phyloP scores from a whole-genome alignment of 2,888 invertebrate genomes.

The Isoperla grammatica region DNA sequence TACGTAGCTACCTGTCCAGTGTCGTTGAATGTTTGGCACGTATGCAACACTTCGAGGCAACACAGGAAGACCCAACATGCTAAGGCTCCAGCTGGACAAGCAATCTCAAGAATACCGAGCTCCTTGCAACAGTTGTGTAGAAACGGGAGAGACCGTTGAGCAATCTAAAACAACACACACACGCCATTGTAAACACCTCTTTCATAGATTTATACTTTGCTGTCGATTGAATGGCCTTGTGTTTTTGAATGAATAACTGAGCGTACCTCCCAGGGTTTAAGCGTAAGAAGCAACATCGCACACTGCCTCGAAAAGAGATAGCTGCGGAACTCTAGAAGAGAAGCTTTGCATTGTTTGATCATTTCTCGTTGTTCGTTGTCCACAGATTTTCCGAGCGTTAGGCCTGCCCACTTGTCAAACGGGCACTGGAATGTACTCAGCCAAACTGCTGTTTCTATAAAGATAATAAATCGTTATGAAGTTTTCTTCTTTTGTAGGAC shows the following conservation, averaged over 20 bases:
- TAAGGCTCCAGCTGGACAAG: slow-evolving; percentile 73
- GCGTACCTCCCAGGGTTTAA: slow-evolving; percentile 75
- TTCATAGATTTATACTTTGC: background rate
- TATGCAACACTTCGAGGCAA: slow-evolving; percentile 79
- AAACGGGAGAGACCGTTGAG: slow-evolving; percentile 81
- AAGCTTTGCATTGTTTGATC: slow-evolving; percentile 52
- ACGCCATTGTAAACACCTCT: background rate
- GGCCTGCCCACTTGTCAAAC: slow-evolving; percentile 77
- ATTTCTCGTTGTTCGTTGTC: slow-evolving; percentile 50
- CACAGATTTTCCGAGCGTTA: slow-evolving; percentile 59
- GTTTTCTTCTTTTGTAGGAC: too few species aligned
- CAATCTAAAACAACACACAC: slow-evolving; percentile 53
- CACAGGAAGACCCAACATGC: slow-evolving; percentile 92
- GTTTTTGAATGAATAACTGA: background rate
- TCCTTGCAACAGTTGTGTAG: slow-evolving; percentile 87
- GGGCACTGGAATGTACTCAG: slow-evolving; percentile 72
- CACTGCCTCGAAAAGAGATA: slow-evolving; percentile 92
- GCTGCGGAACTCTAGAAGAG: slow-evolving; percentile 84
- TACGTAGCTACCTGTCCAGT: slow-evolving; percentile 45
- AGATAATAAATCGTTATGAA: too few species aligned
- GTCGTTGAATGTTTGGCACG: slow-evolving; percentile 56
- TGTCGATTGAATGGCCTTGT: background rate
- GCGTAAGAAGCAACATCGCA: slow-evolving; percentile 67
- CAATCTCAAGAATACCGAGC: slow-evolving; percentile 71
- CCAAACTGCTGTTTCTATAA: slow-evolving; percentile 76